Evolutionary conservation across 2,888 invertebrate genomes (phyloP).

Genomic region (Ormia ochracea): DNA sequence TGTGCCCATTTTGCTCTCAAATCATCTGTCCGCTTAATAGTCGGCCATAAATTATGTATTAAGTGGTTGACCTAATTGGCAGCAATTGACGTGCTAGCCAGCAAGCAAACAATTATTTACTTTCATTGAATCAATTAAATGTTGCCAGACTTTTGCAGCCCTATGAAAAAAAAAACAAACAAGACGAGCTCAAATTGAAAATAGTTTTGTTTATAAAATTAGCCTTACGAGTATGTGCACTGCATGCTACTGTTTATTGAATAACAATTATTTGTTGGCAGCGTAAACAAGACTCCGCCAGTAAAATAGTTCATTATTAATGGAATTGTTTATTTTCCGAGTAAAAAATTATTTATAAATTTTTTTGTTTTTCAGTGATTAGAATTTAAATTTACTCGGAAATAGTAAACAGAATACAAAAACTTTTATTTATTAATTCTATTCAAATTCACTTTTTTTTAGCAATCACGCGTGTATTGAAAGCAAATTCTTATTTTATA

Average conservation of each 20-base stretch:
- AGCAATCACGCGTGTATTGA: background rate
- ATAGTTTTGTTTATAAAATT: background rate
- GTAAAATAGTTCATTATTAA: background rate
- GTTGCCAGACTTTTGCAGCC: too few relatives aligned
- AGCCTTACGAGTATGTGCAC: background rate
- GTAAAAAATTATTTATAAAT: background rate
- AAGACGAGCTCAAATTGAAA: too few relatives aligned
- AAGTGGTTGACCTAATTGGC: too few relatives aligned
- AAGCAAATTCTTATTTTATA: background rate
- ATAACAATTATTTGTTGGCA: background rate
- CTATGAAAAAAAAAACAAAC: too few relatives aligned
- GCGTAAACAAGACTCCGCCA: background rate
- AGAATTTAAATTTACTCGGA: constrained; percentile 9
- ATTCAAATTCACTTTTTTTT: background rate
- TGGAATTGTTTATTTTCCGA: background rate
- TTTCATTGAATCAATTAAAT: background rate
- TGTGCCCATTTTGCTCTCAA: too few relatives aligned
- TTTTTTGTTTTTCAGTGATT: background rate
- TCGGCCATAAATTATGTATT: too few relatives aligned
- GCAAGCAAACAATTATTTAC: background rate
- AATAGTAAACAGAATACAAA: background rate
- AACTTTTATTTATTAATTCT: background rate
- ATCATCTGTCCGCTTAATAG: too few relatives aligned
- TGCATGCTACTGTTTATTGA: background rate
- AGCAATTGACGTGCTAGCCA: too few relatives aligned